Conservation (phyloP, 1,140 invertebrate genomes). For the Procambarus clarkii region DNA sequence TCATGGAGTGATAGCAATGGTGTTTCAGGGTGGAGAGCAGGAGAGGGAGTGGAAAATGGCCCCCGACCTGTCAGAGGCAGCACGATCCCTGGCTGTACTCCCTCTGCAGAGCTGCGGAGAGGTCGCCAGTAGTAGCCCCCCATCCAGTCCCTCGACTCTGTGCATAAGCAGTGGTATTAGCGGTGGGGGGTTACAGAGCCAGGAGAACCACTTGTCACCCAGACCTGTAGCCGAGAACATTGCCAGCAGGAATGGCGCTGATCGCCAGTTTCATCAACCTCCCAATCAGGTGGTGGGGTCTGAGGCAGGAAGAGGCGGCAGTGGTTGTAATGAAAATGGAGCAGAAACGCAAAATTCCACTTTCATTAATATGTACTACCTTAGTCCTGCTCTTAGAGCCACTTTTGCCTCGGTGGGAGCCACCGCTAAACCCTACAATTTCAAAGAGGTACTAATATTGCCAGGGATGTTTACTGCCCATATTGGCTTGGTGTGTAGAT, state of each 20-base stretch:
- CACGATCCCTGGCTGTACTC: conserved; percentile 34
- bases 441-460: conserved; percentile 46
- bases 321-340: neutral
- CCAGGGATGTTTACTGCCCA: neutral
- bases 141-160: conserved; percentile 1
- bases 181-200: conserved; percentile 22
- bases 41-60: conserved; percentile 43
- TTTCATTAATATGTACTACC: conserved; percentile 8
- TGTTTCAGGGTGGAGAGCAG: conserved; percentile 61
- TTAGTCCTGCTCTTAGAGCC: conserved; percentile 40
- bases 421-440: conserved; percentile 48
- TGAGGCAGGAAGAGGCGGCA: neutral
- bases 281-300: conserved; percentile 6
- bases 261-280: conserved; percentile 21
- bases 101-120: conserved; percentile 36
- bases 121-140: conserved; percentile 26
- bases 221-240: conserved; percentile 14
- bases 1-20: conserved; percentile 36
- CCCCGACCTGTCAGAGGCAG: conserved; percentile 39
- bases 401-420: conserved; percentile 50
- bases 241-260: conserved; percentile 4
- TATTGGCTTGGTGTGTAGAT: neutral
- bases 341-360: neutral
- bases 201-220: neutral
- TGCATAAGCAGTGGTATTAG: neutral